phyloP scores from a whole-genome alignment of 2,113 vertebrate species.

The Coregonus clupeaformis region DNA sequence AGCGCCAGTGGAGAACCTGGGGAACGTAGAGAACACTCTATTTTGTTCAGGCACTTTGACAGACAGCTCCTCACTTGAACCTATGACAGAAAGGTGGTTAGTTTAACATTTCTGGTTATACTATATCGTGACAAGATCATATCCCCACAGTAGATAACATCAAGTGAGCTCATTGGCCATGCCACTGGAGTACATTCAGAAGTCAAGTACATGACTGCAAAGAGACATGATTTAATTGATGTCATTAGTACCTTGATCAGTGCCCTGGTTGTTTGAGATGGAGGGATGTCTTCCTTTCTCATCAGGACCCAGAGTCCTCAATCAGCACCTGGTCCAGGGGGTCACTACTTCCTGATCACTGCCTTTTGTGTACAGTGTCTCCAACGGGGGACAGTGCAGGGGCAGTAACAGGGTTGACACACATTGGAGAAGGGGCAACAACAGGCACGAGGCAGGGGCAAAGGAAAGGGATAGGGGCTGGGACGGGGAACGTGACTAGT shows the following conservation, averaged over 20 bases:
- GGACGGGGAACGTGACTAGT: slow-evolving; percentile 5
- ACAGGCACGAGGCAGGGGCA: slow-evolving; percentile 1
- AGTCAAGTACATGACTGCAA: not conserved
- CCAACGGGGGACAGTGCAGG: slow-evolving; percentile 27
- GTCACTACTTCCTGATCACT: slow-evolving; percentile 26
- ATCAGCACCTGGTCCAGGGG: slow-evolving; percentile 54
- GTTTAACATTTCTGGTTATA: not conserved
- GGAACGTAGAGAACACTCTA: slow-evolving; percentile 41
- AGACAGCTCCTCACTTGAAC: slow-evolving; percentile 31
- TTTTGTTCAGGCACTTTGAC: slow-evolving; percentile 49
- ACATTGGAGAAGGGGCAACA: slow-evolving; percentile 14
- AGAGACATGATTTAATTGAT: not conserved
- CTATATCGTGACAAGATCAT: too few relatives aligned
- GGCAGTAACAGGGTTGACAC: slow-evolving; percentile 9
- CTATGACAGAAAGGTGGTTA: slow-evolving; percentile 57
- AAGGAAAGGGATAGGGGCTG: not conserved
- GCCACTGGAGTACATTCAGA: not conserved
- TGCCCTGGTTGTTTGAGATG: slow-evolving; percentile 31
- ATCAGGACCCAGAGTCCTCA: slow-evolving; percentile 72
- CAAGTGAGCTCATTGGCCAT: too few relatives aligned
- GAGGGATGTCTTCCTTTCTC: slow-evolving; percentile 59
- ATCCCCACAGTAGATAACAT: too few relatives aligned
- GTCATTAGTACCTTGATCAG: slow-evolving; percentile 43
- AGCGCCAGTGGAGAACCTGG: slow-evolving; percentile 34
- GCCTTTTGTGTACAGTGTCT: slow-evolving; percentile 31